Evolutionary conservation across 2,797 vertebrate genomes (phyloP), one percentile per base, ranked within the genome.

Genomic region (Stomatorhinus walkeri): DNA sequence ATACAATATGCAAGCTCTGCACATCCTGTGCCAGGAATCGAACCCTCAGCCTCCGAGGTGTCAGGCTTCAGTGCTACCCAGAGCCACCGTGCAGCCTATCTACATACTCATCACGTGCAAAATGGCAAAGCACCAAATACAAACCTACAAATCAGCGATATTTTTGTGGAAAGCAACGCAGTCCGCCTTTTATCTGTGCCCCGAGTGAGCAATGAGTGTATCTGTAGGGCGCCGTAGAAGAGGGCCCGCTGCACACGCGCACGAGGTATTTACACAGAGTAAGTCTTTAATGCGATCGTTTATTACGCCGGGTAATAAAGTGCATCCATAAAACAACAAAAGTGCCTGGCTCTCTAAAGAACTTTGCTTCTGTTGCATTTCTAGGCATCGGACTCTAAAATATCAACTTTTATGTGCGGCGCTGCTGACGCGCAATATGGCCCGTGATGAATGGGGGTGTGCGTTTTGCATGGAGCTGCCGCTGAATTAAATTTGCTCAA

Each of bases 221-320:
- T 85, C 56, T 51, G 52, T 59, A n/a, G 59, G 24, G 48, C 28
- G n/a, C 59, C 28, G 84, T 36, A 9, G 90, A 90, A 92, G n/a
- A n/a, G 10, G 46, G 51, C 51, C 24, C 52, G n/a, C 85, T 49
- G 46, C 49, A 28, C 32, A n/a, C 49, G 91, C 90, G 91, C 90
- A 91, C 79, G 91, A 91, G 56, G 40, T 89, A 91, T 92, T 89
- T 91, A 91, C 90, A 91, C 91, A 87, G 59, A 89, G 89, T 91
- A 86, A 90, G 89, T 90, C 91, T 90, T 92, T 94, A 94, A 94
- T 95, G 93, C 90, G 92, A 92, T 94, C 92, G 93, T 95, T 94
- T 92, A 93, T 95, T 95, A 93, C 92, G 91, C 89, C 89, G 91
- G 92, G 93, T 93, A 93, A 92, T 93, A 91, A 94, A 94, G 94